Evolutionary conservation across 2,888 invertebrate species (phyloP).

Genomic region (Thera obeliscata): DNA sequence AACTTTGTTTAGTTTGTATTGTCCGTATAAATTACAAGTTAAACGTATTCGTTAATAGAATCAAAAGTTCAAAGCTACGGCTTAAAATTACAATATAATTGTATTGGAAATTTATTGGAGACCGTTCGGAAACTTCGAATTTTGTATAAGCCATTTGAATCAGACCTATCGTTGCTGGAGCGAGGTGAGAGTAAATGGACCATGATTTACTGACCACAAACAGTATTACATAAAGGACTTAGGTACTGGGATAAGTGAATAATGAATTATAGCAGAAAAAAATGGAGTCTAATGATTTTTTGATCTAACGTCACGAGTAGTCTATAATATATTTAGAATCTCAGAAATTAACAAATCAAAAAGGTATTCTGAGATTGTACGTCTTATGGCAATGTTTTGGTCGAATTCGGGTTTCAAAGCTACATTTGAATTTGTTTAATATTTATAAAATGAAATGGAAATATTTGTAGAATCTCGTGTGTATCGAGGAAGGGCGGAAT

Average conservation of each 20-base stretch:
- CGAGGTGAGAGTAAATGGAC: conserved; percentile 17
- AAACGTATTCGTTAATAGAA: conserved; percentile 29
- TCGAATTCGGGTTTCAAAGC: conserved; percentile 19
- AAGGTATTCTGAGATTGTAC: too few species aligned
- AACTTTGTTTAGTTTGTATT: conserved; percentile 32
- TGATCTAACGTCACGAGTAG: too few species aligned
- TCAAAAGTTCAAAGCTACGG: conserved; percentile 29
- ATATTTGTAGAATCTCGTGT: conserved; percentile 12
- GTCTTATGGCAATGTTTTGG: conserved; percentile 22
- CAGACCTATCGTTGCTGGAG: conserved; percentile 19
- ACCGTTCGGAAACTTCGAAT: conserved; percentile 19
- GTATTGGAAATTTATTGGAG: conserved; percentile 29
- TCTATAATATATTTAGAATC: too few species aligned
- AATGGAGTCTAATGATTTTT: too few species aligned
- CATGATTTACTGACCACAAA: conserved; percentile 7
- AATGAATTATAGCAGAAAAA: too few species aligned
- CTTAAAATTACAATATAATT: conserved; percentile 38
- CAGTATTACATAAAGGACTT: background rate
- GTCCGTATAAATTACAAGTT: conserved; percentile 36
- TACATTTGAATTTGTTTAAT: conserved; percentile 24
- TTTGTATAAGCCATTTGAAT: conserved; percentile 27
- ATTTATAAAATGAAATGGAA: conserved; percentile 23
- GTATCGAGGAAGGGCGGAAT: conserved; percentile 9
- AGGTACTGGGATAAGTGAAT: too few species aligned
- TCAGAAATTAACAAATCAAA: too few species aligned